Percentiles rank a stretch among this genome's conserved stretches.
Conservation (phyloP, 2,888 invertebrate genomes). For the Cataglyphis altisquamis region DNA sequence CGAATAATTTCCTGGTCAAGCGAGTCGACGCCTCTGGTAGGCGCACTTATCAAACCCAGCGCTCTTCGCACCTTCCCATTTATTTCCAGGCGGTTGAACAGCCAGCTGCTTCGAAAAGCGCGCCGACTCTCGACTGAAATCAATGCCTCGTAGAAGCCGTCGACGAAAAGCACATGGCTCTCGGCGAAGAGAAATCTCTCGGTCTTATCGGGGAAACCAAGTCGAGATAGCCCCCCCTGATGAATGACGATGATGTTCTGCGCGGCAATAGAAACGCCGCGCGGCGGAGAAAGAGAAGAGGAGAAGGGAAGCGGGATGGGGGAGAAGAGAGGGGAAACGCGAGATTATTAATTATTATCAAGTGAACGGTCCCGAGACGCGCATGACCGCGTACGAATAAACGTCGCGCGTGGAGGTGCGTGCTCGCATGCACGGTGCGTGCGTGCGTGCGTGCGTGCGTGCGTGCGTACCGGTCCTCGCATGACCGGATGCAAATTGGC, state of each 20-base stretch:
- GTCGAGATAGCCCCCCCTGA: conserved; percentile 42
- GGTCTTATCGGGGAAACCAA: conserved; percentile 30
- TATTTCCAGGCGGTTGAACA: conserved; percentile 49
- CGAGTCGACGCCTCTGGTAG: conserved; percentile 34
- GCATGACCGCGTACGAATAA: conserved; percentile 63
- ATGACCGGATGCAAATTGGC: conserved; percentile 63
- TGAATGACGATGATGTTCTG: conserved; percentile 57
- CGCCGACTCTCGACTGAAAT: conserved; percentile 42
- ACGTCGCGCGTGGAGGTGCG: conserved; percentile 55
- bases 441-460: neutral
- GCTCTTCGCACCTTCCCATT: conserved; percentile 59
- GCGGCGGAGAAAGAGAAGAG: conserved; percentile 5
- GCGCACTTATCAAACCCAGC: conserved; percentile 51
- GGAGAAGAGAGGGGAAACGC: neutral
- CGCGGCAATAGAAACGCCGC: conserved; percentile 23
- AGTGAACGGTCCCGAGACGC: conserved; percentile 56
- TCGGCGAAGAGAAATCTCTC: conserved; percentile 27
- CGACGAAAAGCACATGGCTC: conserved; percentile 47
- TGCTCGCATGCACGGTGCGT: conserved; percentile 12
- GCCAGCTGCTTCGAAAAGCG: conserved; percentile 41
- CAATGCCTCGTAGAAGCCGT: conserved; percentile 29
- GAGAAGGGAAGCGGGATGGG: neutral
- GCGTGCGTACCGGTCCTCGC: conserved; percentile 16
- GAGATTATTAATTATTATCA: conserved; percentile 71
- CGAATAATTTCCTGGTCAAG: conserved; percentile 36